Evolutionary conservation across 1,140 invertebrate species (phyloP), one percentile per base, ranked within the genome.

Genomic region (Akabosia matsudoensis): DNA sequence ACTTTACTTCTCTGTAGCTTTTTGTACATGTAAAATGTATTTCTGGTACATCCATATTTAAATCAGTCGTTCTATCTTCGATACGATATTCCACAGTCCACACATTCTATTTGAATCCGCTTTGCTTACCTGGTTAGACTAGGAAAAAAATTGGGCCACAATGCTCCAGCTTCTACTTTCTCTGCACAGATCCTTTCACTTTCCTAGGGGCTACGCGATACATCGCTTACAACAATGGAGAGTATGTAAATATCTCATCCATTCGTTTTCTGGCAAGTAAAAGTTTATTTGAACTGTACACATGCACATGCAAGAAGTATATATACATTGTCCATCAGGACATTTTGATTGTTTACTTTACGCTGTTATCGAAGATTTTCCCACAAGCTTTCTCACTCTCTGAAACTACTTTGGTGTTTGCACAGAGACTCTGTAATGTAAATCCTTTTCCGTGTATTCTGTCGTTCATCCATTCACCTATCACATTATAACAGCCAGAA

Each of bases 271-370:
- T 7, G 37, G n/a, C 37, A 45, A 24, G 10, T 56, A 22, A 67
- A 67, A 31, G 61, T 30, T 67, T 67, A 67, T 67, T 67, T 67
- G 61, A 67, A 67, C 31, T 16, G 24, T 30, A 67, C 61, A 67
- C 61, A 61, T 3, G 24, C 24, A n/a, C 54, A 61, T 22, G 13
- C 18, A 45, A 45, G n/a, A n/a, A n/a, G n/a, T 45, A 45, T 45
- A 45, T 18, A 45, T 45, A 56, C 54, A 56, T 22, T 56, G 54
- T 56, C 54, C 54, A 56, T 56, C n/a, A 56, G 54, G 24, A 4
- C n/a, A 56, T 56, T 56, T 56, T n/a, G 24, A 16, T n/a, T 56
- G 10, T 56, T 16, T 24, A 56, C 54, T 56, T 56, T n/a, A 10
- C 37, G 18, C 37, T 18, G 37, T 45, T 18, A 45, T 45, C 37